Percentiles rank a stretch among this genome's conserved stretches.
Conservation (phyloP, 1,140 invertebrate genomes). For the Eupeodes corollae region DNA sequence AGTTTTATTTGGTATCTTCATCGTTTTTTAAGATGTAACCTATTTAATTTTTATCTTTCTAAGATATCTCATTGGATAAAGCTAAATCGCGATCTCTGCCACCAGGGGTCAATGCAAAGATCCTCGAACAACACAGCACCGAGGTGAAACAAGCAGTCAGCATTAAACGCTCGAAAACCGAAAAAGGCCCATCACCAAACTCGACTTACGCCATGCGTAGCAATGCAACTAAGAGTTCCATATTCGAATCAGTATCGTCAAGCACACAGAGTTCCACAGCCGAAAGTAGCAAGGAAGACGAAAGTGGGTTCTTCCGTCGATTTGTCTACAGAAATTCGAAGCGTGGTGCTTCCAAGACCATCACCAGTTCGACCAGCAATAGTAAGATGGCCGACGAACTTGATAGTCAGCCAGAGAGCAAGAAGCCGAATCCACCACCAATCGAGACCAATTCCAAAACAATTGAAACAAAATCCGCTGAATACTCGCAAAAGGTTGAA, state of each 20-base stretch:
- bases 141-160: not conserved
- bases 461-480: conserved; percentile 12
- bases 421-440: conserved; percentile 26
- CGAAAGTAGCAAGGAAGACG: conserved; percentile 11
- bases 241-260: conserved; percentile 8
- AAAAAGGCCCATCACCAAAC: conserved; percentile 9
- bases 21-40: not conserved
- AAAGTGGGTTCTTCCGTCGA: conserved; percentile 53
- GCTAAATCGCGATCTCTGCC: conserved; percentile 56
- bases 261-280: not conserved
- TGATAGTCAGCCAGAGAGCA: conserved; percentile 40
- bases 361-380: conserved; percentile 23
- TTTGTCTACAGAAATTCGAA: conserved; percentile 47
- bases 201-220: conserved; percentile 15
- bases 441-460: conserved; percentile 19
- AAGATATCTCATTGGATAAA: conserved; percentile 32
- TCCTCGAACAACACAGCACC: conserved; percentile 7
- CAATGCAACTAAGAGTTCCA: conserved; percentile 25
- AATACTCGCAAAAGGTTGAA: conserved; percentile 17
- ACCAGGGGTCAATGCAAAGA: conserved; percentile 39
- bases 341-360: conserved; percentile 46
- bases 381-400: conserved; percentile 20
- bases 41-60: not conserved
- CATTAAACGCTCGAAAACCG: conserved; percentile 8
- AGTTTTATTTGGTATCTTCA: not conserved